Evolutionary conservation across 1,140 invertebrate species (phyloP).

Genomic region (Berghia stephanieae): DNA sequence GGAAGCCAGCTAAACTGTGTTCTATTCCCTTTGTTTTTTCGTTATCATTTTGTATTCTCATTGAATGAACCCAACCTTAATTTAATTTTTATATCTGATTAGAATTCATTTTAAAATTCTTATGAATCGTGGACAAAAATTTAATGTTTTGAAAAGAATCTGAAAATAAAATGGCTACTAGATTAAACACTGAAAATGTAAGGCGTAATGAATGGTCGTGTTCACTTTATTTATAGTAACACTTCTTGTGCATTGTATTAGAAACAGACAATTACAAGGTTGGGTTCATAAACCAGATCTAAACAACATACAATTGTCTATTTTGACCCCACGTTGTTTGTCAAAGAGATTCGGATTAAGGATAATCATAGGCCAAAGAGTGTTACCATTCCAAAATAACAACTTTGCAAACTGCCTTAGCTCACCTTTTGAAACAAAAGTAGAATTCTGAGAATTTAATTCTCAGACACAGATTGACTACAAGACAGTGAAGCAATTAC

Average conservation of each 20-base stretch:
- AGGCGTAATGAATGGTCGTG: background rate
- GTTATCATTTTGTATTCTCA: background rate
- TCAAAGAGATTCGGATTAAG: no score
- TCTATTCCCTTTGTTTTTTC: background rate
- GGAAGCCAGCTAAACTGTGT: constrained; percentile 24
- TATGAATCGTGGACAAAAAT: background rate
- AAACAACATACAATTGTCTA: no score
- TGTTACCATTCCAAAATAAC: constrained; percentile 33
- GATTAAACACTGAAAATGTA: background rate
- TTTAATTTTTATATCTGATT: background rate
- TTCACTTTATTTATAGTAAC: background rate
- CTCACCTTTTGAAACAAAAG: background rate
- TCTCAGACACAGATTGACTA: background rate
- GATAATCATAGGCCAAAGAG: constrained; percentile 31
- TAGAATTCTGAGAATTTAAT: background rate
- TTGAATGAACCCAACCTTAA: background rate
- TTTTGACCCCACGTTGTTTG: no score
- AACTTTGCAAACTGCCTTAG: constrained; percentile 15
- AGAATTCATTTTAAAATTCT: background rate
- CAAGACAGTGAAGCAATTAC: background rate
- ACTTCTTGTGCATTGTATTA: background rate
- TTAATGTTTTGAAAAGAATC: background rate
- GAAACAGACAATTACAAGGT: background rate
- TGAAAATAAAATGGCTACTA: background rate
- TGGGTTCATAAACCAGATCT: background rate